Percentiles rank a stretch among this genome's conserved stretches.
These are phyloP conservation scores for Morinoia aosen DNA, from an alignment of 2,888 invertebrate species.

Conservation along the genomic window DNA sequence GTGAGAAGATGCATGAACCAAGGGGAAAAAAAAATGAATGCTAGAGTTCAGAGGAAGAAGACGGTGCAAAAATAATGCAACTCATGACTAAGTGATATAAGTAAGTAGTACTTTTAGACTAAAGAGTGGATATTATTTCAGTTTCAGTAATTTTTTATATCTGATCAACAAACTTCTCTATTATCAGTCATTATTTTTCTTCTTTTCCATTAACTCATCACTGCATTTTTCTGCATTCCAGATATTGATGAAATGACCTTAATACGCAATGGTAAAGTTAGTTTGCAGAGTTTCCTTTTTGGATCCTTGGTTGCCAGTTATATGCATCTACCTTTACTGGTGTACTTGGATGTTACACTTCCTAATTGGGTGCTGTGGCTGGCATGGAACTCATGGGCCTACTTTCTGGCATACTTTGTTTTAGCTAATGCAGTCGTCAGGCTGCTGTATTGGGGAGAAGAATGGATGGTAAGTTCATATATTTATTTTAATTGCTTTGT, in stretches of 20 bases:
- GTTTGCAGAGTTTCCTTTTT: conserved; percentile 58
- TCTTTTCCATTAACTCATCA: too few relatives aligned
- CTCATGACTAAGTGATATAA: too few relatives aligned
- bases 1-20: too few relatives aligned
- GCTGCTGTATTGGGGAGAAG: conserved; percentile 49
- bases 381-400: conserved; percentile 39
- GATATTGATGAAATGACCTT: background rate
- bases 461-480: conserved; percentile 57
- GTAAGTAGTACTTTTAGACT: too few relatives aligned
- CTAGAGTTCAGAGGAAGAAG: too few relatives aligned
- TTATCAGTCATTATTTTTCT: too few relatives aligned
- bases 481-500: background rate
- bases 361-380: conserved; percentile 56
- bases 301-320: conserved; percentile 59
- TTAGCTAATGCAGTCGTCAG: conserved; percentile 52
- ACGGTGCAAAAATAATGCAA: too few relatives aligned
- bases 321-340: conserved; percentile 49
- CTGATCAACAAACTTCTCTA: too few relatives aligned
- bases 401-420: conserved; percentile 52
- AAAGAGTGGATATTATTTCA: too few relatives aligned
- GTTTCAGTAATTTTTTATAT: too few relatives aligned
- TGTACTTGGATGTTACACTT: background rate
- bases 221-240: background rate
- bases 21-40: too few relatives aligned
- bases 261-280: conserved; percentile 55